Evolutionary conservation across 1,140 invertebrate species (phyloP).

Genomic region (Formica exsecta): DNA sequence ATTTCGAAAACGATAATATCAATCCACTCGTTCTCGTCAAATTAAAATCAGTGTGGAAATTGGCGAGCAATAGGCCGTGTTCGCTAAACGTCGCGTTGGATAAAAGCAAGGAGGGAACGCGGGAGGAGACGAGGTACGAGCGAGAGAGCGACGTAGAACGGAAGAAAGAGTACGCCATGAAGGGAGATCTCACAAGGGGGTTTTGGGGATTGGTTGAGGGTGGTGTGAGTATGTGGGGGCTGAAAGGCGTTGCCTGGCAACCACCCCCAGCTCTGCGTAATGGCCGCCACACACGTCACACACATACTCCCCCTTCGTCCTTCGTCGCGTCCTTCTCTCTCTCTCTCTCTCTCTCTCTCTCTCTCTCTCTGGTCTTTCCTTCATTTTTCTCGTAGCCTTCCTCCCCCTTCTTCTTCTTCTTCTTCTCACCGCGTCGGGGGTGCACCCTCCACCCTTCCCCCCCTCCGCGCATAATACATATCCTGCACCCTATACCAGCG

Average conservation of each 20-base stretch:
- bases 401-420: slow-evolving; percentile 37
- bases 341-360: slow-evolving; percentile 37
- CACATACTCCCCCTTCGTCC: slow-evolving; percentile 76
- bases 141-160: slow-evolving; percentile 68
- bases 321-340: slow-evolving; percentile 69
- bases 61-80: slow-evolving; percentile 80
- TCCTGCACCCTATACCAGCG: slow-evolving; percentile 73
- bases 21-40: slow-evolving; percentile 19
- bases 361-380: slow-evolving; percentile 24
- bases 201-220: slow-evolving; percentile 83
- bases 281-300: slow-evolving; percentile 86
- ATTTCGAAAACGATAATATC: neutral
- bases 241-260: slow-evolving; percentile 86
- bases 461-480: slow-evolving; percentile 77
- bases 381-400: neutral
- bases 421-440: slow-evolving; percentile 25
- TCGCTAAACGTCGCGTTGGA: slow-evolving; percentile 79
- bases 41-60: slow-evolving; percentile 73
- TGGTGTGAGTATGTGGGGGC: slow-evolving; percentile 86
- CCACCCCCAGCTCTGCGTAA: slow-evolving; percentile 83
- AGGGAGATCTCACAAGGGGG: slow-evolving; percentile 65
- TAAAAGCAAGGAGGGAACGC: slow-evolving; percentile 52
- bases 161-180: slow-evolving; percentile 73
- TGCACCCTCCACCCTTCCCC: slow-evolving; percentile 60
- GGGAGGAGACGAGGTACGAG: slow-evolving; percentile 50